These are phyloP conservation scores for Mylabris sibirica DNA, from an alignment of 2,888 invertebrate genomes.

Conservation along the genomic window DNA sequence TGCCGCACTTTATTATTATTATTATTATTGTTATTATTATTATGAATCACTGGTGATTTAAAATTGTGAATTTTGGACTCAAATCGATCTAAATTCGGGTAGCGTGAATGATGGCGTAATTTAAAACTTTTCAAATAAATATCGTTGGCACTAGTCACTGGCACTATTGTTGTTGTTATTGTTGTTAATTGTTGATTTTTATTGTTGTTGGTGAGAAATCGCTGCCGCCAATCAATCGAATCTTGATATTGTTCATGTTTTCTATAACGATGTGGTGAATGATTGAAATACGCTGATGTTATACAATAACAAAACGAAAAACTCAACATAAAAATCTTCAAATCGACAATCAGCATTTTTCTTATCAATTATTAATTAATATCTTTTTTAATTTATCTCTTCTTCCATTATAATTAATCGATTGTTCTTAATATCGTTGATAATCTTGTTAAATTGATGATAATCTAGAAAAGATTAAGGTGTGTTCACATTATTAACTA, in stretches of 20 bases:
- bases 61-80: slow-evolving; percentile 42
- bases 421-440: neutral
- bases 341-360: slow-evolving; percentile 21
- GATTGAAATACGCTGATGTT: slow-evolving; percentile 28
- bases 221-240: slow-evolving; percentile 24
- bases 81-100: slow-evolving; percentile 46
- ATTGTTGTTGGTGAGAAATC: slow-evolving; percentile 22
- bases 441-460: neutral
- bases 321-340: slow-evolving; percentile 26
- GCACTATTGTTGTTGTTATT: slow-evolving; percentile 23
- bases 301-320: slow-evolving; percentile 25
- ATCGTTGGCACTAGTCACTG: slow-evolving; percentile 28
- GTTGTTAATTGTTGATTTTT: slow-evolving; percentile 12
- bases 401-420: neutral
- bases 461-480: neutral
- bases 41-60: slow-evolving; percentile 19
- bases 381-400: neutral
- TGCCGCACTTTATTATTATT: slow-evolving; percentile 23
- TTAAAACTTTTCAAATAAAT: slow-evolving; percentile 33
- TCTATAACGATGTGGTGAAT: slow-evolving; percentile 22
- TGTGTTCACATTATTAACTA: no score
- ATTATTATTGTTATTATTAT: slow-evolving; percentile 4
- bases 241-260: slow-evolving; percentile 20
- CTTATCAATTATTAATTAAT: neutral
- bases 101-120: slow-evolving; percentile 43